A percentile compares a stretch with the other conserved stretches of the same genome.
Evolutionary conservation across 1,140 invertebrate genomes (phyloP).

Genomic region (Micrasema longulum): DNA sequence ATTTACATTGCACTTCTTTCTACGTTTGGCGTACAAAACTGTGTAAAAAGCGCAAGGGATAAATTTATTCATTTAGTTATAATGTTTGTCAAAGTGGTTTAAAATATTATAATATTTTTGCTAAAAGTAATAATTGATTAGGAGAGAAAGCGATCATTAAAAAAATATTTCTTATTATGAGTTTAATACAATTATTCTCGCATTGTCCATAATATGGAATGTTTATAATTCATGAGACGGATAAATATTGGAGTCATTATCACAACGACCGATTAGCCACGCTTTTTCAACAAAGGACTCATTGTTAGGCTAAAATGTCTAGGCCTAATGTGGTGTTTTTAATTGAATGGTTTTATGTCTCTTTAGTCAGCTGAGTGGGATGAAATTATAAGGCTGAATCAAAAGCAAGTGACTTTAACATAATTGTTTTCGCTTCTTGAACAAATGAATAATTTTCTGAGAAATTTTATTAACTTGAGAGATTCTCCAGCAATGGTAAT

Average conservation of each 20-base stretch:
- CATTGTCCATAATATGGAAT: too few relatives aligned
- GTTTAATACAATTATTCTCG: not conserved
- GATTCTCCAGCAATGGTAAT: too few relatives aligned
- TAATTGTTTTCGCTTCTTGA: constrained; percentile 14
- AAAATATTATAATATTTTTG: too few relatives aligned
- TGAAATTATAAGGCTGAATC: constrained; percentile 6
- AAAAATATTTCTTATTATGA: constrained; percentile 6
- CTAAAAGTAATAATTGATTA: not conserved
- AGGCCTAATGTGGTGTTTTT: constrained; percentile 22
- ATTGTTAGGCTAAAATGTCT: constrained; percentile 31
- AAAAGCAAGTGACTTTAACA: too few relatives aligned
- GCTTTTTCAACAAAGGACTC: constrained; percentile 36
- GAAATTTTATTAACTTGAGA: too few relatives aligned
- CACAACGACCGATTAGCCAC: constrained; percentile 22
- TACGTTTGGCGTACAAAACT: too few relatives aligned
- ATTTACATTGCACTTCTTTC: too few relatives aligned
- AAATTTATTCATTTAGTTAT: too few relatives aligned
- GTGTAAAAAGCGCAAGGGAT: too few relatives aligned
- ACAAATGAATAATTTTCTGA: not conserved
- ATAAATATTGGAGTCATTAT: constrained; percentile 15
- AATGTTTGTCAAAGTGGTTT: too few relatives aligned
- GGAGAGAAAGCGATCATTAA: not conserved
- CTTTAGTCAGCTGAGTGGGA: constrained; percentile 16
- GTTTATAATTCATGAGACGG: constrained; percentile 12
- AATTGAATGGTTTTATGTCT: constrained; percentile 12